These are phyloP conservation scores for Sterrhoptilus dennistouni DNA, from an alignment of 2,113 vertebrate genomes.

Conservation along the genomic window DNA sequence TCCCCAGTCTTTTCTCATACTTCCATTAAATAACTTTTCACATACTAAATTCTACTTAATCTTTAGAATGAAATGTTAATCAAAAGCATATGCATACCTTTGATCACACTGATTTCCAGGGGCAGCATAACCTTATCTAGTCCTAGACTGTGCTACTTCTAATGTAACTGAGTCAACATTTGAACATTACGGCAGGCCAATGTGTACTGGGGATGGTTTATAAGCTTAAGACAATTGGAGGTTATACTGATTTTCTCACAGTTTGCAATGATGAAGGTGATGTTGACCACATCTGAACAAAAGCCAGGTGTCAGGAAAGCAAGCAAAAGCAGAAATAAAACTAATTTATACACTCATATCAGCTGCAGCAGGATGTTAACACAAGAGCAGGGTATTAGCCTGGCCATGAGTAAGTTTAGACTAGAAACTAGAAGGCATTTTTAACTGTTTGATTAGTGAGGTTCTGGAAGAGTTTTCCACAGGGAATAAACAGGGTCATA, in stretches of 20 bases:
- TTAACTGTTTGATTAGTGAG: background rate
- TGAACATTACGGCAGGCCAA: background rate
- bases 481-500: background rate
- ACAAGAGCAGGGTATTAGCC: background rate
- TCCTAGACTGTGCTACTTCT: background rate
- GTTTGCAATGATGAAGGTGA: background rate
- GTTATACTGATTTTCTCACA: background rate
- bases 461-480: background rate
- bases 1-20: background rate
- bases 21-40: background rate
- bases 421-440: background rate
- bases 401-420: background rate
- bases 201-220: background rate
- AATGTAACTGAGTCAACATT: background rate
- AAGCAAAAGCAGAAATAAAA: background rate
- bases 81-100: background rate
- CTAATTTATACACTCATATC: background rate
- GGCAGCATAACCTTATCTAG: background rate
- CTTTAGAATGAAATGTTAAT: background rate
- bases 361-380: background rate
- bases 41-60: background rate
- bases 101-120: background rate
- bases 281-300: background rate
- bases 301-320: background rate
- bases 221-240: background rate